Percentiles rank a stretch among this genome's conserved stretches.
Evolutionary conservation across 2,888 invertebrate genomes (phyloP).

Genomic region (Drosophila glabriapex): DNA sequence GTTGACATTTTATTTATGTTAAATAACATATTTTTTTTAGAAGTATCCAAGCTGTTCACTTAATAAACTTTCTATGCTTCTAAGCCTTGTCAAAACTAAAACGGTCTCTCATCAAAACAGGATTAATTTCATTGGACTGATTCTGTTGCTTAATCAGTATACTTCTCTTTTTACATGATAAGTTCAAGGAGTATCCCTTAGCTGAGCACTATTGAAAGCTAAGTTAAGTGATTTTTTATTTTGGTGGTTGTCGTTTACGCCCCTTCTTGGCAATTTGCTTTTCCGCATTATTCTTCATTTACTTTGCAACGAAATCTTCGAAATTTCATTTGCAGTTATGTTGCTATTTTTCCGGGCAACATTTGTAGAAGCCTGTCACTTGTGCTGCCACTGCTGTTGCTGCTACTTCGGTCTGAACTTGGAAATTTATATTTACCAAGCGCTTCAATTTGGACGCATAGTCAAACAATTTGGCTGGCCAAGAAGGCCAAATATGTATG

Average conservation of each 20-base stretch:
- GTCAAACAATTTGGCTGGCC: constrained; percentile 69
- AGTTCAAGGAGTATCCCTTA: background rate
- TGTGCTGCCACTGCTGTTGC: background rate
- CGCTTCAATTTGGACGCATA: constrained; percentile 73
- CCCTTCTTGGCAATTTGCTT: constrained; percentile 68
- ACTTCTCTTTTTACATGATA: background rate
- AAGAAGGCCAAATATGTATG: constrained; percentile 59
- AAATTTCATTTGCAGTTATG: constrained; percentile 81
- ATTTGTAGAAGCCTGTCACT: constrained; percentile 38
- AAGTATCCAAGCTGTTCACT: background rate
- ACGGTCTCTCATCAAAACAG: background rate
- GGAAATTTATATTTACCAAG: constrained; percentile 75
- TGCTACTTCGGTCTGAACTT: constrained; percentile 4
- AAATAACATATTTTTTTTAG: background rate
- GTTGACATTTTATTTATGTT: background rate
- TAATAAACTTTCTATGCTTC: background rate
- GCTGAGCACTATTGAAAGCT: background rate
- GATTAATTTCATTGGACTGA: background rate
- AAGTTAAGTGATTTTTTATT: constrained; percentile 11
- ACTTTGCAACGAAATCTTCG: constrained; percentile 76
- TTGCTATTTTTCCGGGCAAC: constrained; percentile 66
- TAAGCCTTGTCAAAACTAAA: background rate
- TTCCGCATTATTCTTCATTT: constrained; percentile 80
- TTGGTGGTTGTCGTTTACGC: constrained; percentile 27
- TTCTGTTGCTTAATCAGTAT: background rate